Base-by-base conservation (phyloP, 1,140 invertebrate genomes). In the Camponotus pennsylvanicus region DNA sequence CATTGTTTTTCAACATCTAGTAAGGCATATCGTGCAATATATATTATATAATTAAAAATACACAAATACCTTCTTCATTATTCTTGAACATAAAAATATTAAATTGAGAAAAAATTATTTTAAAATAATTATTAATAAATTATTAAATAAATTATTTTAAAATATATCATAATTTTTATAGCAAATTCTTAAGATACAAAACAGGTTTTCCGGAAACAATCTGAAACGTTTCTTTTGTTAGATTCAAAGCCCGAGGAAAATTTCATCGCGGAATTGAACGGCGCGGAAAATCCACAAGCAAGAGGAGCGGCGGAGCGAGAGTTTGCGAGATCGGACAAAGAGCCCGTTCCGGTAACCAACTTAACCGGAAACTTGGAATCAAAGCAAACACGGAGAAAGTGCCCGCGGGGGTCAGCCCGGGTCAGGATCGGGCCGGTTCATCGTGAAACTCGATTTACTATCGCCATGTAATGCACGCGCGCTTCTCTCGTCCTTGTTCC, bases 341-440 rank as follows among this genome's bases (percentile, higher is more conserved):
- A 86, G 86, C 45, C 76, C 80, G 88, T 83, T 91, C 91, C 79
- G 80, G 84, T 92, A 92, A 92, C 92, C 91, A 93, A 92, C 92
- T 93, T 93, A 89, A 91, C 87, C 73, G 91, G 90, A 92, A 93
- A 93, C 91, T 92, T 93, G 84, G 91, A 93, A 92, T 93, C 92
- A 93, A 93, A 93, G 92, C 91, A 93, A 93, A 92, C 90, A 92
- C 89, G 83, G 86, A 61, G 78, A 91, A 92, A 93, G 86, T 91
- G 89, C 91, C 91, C 87, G 91, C 89, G 88, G 92, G 91, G 92
- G 90, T 92, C 92, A 91, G 76, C 57, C 61, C 64, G 64, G 32
- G 37, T 49, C 63, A 70, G 45, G 32, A 40, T 37, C 18, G 9
- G 79, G 15, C 49, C 27, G 86, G 83, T 91, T 90, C 89, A 92